phyloP scores from a whole-genome alignment of 2,797 vertebrate genomes.

The Enteromius argenteus region DNA sequence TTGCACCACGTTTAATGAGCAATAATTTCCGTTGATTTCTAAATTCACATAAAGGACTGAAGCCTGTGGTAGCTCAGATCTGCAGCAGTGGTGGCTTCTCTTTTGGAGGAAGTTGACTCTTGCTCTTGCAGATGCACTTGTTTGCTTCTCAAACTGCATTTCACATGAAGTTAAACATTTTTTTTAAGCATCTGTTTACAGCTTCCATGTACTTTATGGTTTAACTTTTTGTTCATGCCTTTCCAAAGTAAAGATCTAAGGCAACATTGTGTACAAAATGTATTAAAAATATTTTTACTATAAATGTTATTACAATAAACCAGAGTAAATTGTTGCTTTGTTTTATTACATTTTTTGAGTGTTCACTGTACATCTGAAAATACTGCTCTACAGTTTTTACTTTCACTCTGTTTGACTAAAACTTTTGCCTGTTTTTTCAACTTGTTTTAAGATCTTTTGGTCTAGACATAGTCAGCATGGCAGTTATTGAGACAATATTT shows the following conservation, averaged over 20 bases:
- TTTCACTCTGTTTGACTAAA: background rate
- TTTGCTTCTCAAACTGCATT: conserved; percentile 37
- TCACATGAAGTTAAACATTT: conserved; percentile 37
- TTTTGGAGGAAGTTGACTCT: background rate
- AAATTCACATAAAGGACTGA: background rate
- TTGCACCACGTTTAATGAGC: background rate
- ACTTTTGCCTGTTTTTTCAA: background rate
- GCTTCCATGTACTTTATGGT: conserved; percentile 55
- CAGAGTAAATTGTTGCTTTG: conserved; percentile 23
- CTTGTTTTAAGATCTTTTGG: background rate
- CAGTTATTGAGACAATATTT: background rate
- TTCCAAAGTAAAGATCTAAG: conserved; percentile 67
- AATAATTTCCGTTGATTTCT: conserved; percentile 17
- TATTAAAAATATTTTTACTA: conserved; percentile 88
- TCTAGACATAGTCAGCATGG: background rate
- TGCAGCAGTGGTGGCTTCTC: background rate
- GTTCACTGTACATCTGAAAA: background rate
- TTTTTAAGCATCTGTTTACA: conserved; percentile 61
- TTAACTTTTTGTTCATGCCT: conserved; percentile 43
- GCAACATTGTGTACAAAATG: conserved; percentile 80
- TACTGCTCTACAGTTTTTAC: background rate
- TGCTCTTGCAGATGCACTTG: background rate
- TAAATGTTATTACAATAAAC: conserved; percentile 75
- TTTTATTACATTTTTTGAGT: background rate
- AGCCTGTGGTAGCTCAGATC: background rate